Base-by-base conservation (phyloP, 2,888 invertebrate species). In the Colostygia pectinataria region DNA sequence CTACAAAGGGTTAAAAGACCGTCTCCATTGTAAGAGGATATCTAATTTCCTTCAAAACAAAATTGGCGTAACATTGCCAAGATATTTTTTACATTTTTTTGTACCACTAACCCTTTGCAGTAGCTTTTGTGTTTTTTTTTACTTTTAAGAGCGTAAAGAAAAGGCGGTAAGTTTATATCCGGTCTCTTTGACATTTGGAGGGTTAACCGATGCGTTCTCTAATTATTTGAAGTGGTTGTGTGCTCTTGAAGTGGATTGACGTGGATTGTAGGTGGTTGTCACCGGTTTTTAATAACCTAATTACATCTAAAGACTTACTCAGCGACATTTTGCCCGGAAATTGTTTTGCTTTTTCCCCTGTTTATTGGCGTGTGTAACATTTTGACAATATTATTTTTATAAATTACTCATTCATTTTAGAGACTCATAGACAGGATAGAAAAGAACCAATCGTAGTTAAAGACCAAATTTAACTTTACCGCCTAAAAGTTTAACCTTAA, bases 81-180 rank as follows among this genome's bases (percentile, higher is more conserved):
- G 79, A 77, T 76, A 73, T 64, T 74, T 66, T 67, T 70, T 57
- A 62, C 50, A 47, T 57, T 76, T 80, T 80, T 80, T 79, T 78
- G 63, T 74, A 54, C 68, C 66, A 60, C 62, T 65, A 80, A 80
- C 83, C 83, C 80, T 80, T 73, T 64, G 77, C 66, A 78, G 80
- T 75, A 75, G 74, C 74, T 74, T 80, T 83, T 83, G 79, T 84
- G 20, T 61, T 71, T 62, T 71, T 76, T 76, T 74, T 77, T 74
- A 68, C 64, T 72, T 78, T 78, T 72, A 62, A 63, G 69, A 76
- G 89, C 82, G 90, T 75, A 87, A 90, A 89, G 88, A 90, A 90
- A 86, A 88, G 90, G 90, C 90, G 90, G 89, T 87, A 81, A 85
- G 90, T 90, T 90, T 90, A 89, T 90, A 86, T 90, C 90, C 90